These are phyloP conservation scores for Halcyon smyrnensis DNA, from an alignment of 2,797 vertebrate genomes.

Conservation along the genomic window DNA sequence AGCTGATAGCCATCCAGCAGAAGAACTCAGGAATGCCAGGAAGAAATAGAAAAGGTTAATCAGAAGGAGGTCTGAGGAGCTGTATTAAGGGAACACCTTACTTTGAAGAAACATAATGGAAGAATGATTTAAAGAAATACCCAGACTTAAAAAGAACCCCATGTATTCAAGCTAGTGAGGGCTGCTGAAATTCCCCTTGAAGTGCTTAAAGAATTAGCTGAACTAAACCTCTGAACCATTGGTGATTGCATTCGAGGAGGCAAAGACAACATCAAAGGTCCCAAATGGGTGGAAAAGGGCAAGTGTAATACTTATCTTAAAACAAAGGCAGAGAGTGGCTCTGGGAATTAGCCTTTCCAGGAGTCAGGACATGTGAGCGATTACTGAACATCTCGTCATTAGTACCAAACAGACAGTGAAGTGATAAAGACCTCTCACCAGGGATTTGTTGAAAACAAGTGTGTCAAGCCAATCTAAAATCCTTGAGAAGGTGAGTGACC, in stretches of 20 bases:
- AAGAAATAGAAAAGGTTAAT: background rate
- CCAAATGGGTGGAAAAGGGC: background rate
- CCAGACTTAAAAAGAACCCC: background rate
- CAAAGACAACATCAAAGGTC: background rate
- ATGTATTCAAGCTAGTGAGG: background rate
- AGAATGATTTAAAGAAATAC: background rate
- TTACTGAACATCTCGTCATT: background rate
- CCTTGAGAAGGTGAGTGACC: background rate
- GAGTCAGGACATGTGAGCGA: background rate
- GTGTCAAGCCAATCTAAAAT: background rate
- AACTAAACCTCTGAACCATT: conserved; percentile 33
- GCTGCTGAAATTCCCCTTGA: background rate
- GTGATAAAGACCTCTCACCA: background rate
- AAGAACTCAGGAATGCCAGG: background rate
- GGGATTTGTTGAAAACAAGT: background rate
- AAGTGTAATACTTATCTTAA: background rate
- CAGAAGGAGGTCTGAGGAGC: background rate
- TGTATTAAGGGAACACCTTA: background rate
- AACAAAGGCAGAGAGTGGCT: background rate
- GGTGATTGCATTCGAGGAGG: background rate
- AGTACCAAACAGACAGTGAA: background rate
- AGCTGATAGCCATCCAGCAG: background rate
- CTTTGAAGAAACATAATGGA: background rate
- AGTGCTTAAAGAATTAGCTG: conserved; percentile 23
- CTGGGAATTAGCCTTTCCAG: background rate